These are phyloP conservation scores for Columbina picui DNA, from an alignment of 2,113 vertebrate genomes.

Conservation along the genomic window DNA sequence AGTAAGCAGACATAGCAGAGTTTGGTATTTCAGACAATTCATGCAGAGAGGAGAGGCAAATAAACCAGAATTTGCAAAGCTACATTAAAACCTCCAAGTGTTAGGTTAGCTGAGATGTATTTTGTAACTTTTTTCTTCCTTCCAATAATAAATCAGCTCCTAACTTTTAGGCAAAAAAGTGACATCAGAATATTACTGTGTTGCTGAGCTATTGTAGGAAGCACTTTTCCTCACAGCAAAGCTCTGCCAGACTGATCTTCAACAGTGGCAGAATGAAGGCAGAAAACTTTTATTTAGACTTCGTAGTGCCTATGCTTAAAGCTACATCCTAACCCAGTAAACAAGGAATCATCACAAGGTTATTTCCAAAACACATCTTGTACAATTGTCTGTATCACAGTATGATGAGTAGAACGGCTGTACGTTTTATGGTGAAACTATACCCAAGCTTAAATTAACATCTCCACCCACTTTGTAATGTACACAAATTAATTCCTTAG, in stretches of 20 bases:
- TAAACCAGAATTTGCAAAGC: conserved; percentile 9
- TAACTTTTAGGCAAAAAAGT: not conserved
- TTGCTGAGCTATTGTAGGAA: not conserved
- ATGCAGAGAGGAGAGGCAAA: not conserved
- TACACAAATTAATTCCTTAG: not conserved
- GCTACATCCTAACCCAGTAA: not conserved
- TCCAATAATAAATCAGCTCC: not conserved
- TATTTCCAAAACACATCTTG: not conserved
- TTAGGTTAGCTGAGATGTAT: not conserved
- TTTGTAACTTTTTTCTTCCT: not conserved
- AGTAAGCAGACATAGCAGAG: conserved; percentile 23
- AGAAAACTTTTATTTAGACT: not conserved
- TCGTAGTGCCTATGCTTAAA: not conserved
- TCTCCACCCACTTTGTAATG: not conserved
- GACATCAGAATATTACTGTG: not conserved
- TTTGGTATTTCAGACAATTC: not conserved
- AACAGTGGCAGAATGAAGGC: not conserved
- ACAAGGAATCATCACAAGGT: not conserved
- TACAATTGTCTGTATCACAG: not conserved
- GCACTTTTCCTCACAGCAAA: not conserved
- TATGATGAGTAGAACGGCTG: not conserved
- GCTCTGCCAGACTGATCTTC: not conserved
- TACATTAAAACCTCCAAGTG: not conserved
- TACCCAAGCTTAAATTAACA: not conserved
- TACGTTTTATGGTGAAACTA: not conserved